Evolutionary conservation across 2,113 vertebrate species (phyloP), one percentile per base, ranked within the genome.

Genomic region (Clinocottus analis): DNA sequence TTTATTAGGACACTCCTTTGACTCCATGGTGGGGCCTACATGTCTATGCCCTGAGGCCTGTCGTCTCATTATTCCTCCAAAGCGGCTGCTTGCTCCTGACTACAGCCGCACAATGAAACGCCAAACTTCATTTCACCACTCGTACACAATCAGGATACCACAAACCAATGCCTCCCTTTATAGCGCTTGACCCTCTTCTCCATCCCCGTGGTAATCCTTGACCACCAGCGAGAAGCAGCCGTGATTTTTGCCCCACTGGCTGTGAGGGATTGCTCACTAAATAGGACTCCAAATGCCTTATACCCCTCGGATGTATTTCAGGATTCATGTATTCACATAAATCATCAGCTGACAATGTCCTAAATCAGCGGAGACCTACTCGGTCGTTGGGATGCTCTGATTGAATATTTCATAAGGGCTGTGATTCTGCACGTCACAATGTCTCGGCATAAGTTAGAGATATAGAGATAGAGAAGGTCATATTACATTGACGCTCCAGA

Each of bases 391-490:
- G 31, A 77, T 6, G 27, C 55, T 9, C 55, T 1, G 1, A 56
- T n/a, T 88, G 78, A 88, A 90, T 91, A 84, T 84, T 86, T 85
- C 31, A 84, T 86, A 67, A 56, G 64, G 65, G 56, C 74, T 61
- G 45, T 2, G 23, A 47, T 56, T 84, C 45, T 56, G 72, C 3
- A 33, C 47, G 68, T 77, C 17, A 56, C 77, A 72, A 72, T 81
- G 27, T 72, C 51, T 45, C 74, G 79, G 70, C 74, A 31, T 16
- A 60, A 43, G 41, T 74, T 71, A 21, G 63, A 43, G 68, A 72
- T 80, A 83, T 35, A 81, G 27, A 79, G 55, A 43, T 64, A 5
- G 23, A 60, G 37, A 35, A 79, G 43, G 64, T 74, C 78, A 79
- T n/a, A 58, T 29, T 31, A 55, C 55, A 75, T 73, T 70, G 72